Percentiles rank a stretch among this genome's conserved stretches.
Conservation (phyloP, 2,888 invertebrate genomes). For the Tanaodytes sp. region DNA sequence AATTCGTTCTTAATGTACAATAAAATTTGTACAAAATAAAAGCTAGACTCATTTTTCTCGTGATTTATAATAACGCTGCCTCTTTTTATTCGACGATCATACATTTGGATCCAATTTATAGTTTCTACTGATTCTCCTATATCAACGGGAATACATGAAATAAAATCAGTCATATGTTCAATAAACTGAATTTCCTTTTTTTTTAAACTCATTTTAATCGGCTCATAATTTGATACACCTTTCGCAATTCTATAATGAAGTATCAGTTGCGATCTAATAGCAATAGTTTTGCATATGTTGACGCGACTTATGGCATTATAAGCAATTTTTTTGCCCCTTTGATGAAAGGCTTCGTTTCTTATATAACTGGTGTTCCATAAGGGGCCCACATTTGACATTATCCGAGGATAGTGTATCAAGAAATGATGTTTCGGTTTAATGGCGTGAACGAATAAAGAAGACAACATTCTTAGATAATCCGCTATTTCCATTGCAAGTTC, state of each 20-base stretch:
- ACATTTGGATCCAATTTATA: background rate
- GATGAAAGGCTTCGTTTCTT: background rate
- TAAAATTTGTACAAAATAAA: too few species aligned
- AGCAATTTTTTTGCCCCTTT: background rate
- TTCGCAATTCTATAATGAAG: background rate
- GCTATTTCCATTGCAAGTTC: background rate
- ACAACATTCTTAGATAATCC: background rate
- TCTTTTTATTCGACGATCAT: background rate
- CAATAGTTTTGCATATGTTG: background rate
- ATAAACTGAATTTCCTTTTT: background rate
- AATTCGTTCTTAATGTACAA: too few species aligned
- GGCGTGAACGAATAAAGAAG: background rate
- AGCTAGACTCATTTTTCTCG: background rate
- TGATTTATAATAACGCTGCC: background rate
- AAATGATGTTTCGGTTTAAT: constrained; percentile 8
- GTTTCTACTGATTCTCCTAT: background rate
- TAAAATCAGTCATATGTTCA: background rate
- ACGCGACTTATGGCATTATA: background rate
- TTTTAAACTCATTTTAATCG: background rate
- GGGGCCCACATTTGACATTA: background rate
- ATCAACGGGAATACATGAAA: background rate
- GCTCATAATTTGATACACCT: background rate
- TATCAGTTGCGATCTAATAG: background rate
- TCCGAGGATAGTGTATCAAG: constrained; percentile 8
- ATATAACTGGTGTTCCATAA: background rate